Conservation (phyloP, 2,888 invertebrate genomes). For the Cheilosia urbana region DNA sequence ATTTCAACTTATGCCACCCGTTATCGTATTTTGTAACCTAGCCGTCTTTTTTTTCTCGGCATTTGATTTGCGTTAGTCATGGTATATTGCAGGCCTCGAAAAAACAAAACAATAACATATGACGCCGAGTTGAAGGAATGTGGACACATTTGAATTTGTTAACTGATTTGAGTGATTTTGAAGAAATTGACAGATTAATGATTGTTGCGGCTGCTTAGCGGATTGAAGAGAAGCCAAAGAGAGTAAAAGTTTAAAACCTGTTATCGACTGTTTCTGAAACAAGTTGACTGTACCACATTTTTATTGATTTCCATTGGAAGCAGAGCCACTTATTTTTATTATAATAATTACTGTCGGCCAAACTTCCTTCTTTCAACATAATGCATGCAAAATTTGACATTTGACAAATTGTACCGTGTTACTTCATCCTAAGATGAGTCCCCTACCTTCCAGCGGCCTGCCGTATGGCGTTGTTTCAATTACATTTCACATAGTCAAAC, state of each 20-base stretch:
- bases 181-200: slow-evolving; percentile 30
- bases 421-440: background rate
- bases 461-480: slow-evolving; percentile 4
- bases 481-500: slow-evolving; percentile 46
- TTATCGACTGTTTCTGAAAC: slow-evolving; percentile 2
- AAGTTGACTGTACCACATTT: background rate
- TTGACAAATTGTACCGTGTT: no score
- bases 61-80: slow-evolving; percentile 29
- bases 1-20: slow-evolving; percentile 4
- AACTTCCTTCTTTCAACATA: no score
- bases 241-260: slow-evolving; percentile 18
- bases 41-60: background rate
- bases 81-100: slow-evolving; percentile 3
- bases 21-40: slow-evolving; percentile 10
- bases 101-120: slow-evolving; percentile 5
- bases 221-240: background rate
- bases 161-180: slow-evolving; percentile 27
- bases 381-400: no score
- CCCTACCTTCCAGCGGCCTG: background rate
- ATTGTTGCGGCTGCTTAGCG: slow-evolving; percentile 6
- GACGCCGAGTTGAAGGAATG: slow-evolving; percentile 22
- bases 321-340: no score
- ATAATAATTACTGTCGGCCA: no score
- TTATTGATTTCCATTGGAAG: no score
- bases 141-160: slow-evolving; percentile 24